Base-by-base conservation (phyloP, 2,113 vertebrate species). In the Brachyhypopomus gauderio region DNA sequence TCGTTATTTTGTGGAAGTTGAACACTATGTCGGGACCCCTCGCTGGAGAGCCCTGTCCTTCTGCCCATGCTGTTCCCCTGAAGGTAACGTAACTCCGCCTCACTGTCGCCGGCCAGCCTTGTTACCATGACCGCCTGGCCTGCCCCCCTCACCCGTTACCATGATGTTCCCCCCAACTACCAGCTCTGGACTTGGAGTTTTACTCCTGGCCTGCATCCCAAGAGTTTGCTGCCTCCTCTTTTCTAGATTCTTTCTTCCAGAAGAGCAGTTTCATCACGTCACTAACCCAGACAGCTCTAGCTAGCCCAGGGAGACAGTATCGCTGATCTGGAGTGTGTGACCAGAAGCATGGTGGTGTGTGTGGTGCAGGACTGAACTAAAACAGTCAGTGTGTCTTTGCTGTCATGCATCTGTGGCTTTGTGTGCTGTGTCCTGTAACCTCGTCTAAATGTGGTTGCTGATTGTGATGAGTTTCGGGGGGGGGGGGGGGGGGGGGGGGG, bases 31-130 rank as follows among this genome's bases (percentile, higher is more conserved):
- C 93, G 93, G 95, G 96, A 96, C 94, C 94, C 95, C 96, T 89
- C 96, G 96, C 89, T 96, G 98, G 94, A 96, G 97, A 97, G 94
- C 96, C 89, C 94, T 98, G 94, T 97, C 96, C 96, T 95, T 99
- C 95, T 99, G 98, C 94, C 95, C 95, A 93, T 99, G 98, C 97
- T 99, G 97, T 95, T 94, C 95, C 94, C 95, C 96, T 85, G 95
- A 98, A 98, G 98, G 98, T 99, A 99, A 99, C 17, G 95, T 97
- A 96, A 95, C 91, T 88, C 91, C 36, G 86, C 89, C 87, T 81
- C 88, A 84, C 85, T 86, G 85, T 88, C 73, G 85, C 89, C 86
- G 85, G 86, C 88, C 88, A 87, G 87, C 94, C 90, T 90, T 89
- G 90, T 80, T 77, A 70, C 52, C 9, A 72, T 79, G 64, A 76